phyloP scores from a whole-genome alignment of 2,113 vertebrate species.

The Rhea americana region DNA sequence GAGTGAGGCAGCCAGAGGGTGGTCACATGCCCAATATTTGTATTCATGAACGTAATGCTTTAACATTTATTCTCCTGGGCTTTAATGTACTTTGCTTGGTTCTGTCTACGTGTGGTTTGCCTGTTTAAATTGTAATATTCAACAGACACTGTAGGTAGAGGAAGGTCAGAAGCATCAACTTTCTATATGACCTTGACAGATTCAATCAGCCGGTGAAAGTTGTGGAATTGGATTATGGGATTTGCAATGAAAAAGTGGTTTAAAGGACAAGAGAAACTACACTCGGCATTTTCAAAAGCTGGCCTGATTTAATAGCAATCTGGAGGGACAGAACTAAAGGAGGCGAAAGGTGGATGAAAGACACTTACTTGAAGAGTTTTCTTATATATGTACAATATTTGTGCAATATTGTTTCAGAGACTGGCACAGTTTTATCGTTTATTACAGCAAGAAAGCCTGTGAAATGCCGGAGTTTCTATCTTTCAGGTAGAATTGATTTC shows the following conservation, averaged over 20 bases:
- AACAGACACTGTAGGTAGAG: slow-evolving; percentile 37
- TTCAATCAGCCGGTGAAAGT: slow-evolving; percentile 60
- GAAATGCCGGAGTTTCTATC: not conserved
- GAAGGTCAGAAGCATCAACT: slow-evolving; percentile 60
- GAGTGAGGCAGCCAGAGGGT: not conserved
- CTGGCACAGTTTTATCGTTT: not conserved
- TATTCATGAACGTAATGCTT: slow-evolving; percentile 39
- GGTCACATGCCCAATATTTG: not conserved
- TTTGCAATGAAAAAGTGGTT: slow-evolving; percentile 57
- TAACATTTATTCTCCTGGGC: slow-evolving; percentile 56
- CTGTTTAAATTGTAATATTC: slow-evolving; percentile 46
- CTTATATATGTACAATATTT: not conserved
- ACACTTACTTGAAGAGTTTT: not conserved
- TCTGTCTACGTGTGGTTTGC: slow-evolving; percentile 20
- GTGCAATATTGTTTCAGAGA: not conserved
- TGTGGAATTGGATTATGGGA: slow-evolving; percentile 62
- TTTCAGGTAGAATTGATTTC: slow-evolving; percentile 28
- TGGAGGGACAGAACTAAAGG: not conserved
- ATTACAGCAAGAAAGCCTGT: slow-evolving; percentile 26
- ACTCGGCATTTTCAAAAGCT: slow-evolving; percentile 5
- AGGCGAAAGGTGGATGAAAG: not conserved
- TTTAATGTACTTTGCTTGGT: slow-evolving; percentile 47
- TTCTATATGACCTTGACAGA: slow-evolving; percentile 63
- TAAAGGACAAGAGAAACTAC: slow-evolving; percentile 9
- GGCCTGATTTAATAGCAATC: not conserved